A percentile compares a stretch with the other conserved stretches of the same genome.
Conservation (phyloP, 2,113 vertebrate genomes). For the Rhagologus leucostigma region DNA sequence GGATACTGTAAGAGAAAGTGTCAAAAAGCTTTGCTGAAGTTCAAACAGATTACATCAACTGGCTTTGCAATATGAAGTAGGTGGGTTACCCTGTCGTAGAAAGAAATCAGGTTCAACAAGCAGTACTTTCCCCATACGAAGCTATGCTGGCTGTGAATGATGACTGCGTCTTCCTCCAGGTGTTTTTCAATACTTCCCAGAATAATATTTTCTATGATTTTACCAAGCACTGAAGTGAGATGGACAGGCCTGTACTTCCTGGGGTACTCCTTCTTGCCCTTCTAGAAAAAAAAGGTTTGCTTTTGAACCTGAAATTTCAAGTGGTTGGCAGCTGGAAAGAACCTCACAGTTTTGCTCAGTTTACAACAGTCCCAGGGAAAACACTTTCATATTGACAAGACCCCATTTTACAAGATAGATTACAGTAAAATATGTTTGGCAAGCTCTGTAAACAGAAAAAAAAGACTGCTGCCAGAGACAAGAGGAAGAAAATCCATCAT, state of each 20-base stretch:
- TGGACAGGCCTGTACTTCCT: background rate
- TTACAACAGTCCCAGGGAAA: background rate
- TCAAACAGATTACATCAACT: background rate
- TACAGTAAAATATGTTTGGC: background rate
- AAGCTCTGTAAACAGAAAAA: background rate
- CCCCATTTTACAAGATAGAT: background rate
- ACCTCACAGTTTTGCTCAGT: background rate
- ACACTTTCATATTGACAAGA: background rate
- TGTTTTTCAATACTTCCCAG: background rate
- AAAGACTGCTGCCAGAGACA: background rate
- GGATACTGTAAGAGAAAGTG: background rate
- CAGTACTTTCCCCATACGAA: background rate
- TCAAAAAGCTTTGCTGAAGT: background rate
- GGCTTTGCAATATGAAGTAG: background rate
- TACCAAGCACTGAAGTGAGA: background rate
- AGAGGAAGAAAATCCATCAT: background rate
- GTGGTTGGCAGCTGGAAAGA: background rate
- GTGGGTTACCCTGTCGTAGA: accelerated
- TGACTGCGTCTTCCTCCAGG: background rate
- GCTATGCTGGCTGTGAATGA: background rate
- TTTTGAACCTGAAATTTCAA: background rate
- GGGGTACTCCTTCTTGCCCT: background rate
- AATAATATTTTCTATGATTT: background rate
- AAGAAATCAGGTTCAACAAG: background rate
- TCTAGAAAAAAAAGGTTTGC: background rate